Percentiles rank a stretch among this genome's conserved stretches.
Evolutionary conservation across 2,797 vertebrate genomes (phyloP).

Genomic region (Harpagifer antarcticus): DNA sequence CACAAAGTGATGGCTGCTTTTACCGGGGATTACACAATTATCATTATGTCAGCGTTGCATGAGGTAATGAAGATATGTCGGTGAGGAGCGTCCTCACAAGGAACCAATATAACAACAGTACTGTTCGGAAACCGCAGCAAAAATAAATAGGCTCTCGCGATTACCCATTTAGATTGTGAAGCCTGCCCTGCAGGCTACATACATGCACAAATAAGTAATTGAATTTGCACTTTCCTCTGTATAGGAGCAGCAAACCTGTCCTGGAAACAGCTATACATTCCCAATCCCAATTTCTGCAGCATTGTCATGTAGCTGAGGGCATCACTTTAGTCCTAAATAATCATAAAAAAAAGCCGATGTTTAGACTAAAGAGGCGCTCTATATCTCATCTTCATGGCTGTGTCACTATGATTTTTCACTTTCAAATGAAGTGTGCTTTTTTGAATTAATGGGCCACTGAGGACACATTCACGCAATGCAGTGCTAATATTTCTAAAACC

Average conservation of each 20-base stretch:
- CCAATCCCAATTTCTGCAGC: conserved; percentile 59
- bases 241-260: conserved; percentile 51
- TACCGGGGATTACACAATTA: conserved; percentile 58
- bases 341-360: conserved; percentile 59
- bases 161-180: conserved; percentile 83
- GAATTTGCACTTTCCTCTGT: conserved; percentile 69
- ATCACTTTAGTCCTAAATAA: conserved; percentile 59
- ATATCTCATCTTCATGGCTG: conserved; percentile 47
- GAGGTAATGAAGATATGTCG: conserved; percentile 69
- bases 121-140: conserved; percentile 48
- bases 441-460: conserved; percentile 43
- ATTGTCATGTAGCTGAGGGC: conserved; percentile 55
- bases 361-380: conserved; percentile 52
- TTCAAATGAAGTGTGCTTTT: conserved; percentile 46
- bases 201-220: conserved; percentile 81
- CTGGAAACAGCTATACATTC: conserved; percentile 59
- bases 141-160: conserved; percentile 70
- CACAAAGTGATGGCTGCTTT: conserved; percentile 48
- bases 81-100: conserved; percentile 47
- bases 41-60: conserved; percentile 59
- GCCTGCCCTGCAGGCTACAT: conserved; percentile 62
- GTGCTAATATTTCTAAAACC: conserved; percentile 34
- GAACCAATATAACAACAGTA: conserved; percentile 44
- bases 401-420: conserved; percentile 40
- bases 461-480: conserved; percentile 9